phyloP scores from a whole-genome alignment of 2,797 vertebrate genomes.

The Natrix natrix region DNA sequence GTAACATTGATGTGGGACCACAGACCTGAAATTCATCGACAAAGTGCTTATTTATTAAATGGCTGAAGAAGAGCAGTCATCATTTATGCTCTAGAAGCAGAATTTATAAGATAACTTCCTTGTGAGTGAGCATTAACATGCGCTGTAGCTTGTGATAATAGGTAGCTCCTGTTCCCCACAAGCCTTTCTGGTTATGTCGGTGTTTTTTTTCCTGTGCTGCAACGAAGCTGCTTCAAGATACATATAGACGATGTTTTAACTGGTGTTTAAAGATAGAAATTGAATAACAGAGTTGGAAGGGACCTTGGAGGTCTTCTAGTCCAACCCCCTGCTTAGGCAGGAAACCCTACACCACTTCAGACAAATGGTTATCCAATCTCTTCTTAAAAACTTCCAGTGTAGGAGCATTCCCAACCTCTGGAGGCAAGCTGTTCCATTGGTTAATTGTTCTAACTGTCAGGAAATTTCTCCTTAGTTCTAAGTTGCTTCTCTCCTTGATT shows the following conservation, averaged over 20 bases:
- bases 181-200: neutral
- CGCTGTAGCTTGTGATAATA: constrained; percentile 1
- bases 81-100: constrained; percentile 7
- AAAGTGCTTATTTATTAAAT: constrained; percentile 21
- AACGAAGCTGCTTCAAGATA: neutral
- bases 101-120: constrained; percentile 16
- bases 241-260: neutral
- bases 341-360: no score
- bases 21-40: neutral
- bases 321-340: no score
- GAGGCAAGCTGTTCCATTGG: no score
- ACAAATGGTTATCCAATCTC: no score
- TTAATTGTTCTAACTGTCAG: no score
- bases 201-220: neutral
- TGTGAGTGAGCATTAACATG: neutral
- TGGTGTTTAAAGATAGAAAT: neutral
- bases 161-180: neutral
- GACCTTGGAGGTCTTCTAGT: no score
- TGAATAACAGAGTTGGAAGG: no score
- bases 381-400: no score
- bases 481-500: no score
- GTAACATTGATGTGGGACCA: neutral
- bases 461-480: no score
- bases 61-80: neutral
- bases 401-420: no score